Evolutionary conservation across 2,797 vertebrate genomes (phyloP), one percentile per base, ranked within the genome.

Genomic region (Sebastolobus alascanus): DNA sequence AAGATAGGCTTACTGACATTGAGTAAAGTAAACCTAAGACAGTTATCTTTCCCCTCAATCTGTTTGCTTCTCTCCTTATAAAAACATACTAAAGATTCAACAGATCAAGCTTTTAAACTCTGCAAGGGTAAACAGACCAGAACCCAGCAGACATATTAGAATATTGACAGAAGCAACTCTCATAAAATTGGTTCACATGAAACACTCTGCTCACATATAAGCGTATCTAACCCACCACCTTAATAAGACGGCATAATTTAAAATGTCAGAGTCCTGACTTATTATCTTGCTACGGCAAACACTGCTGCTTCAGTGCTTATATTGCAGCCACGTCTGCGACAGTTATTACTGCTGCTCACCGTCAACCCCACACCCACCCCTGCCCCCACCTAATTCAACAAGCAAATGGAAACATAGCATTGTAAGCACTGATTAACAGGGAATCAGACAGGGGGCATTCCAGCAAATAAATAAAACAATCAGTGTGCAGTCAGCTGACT

Each of bases 401-500:
- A 61, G 37, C 31, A 60, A 65, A 67, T 25, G 29, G 67, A 35
- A 69, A 38, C 54, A 20, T 16, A 16, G 8, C 20, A 18, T 37
- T 60, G 35, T 35, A 33, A 69, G 20, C 5, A 10, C 31, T 54
- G 67, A 70, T 71, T 71, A 61, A 71, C 12, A 61, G 22, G n/a
- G 29, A 64, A 56, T 71, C 27, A 38, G 33, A 25, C 37, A 7
- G 66, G 16, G 55, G 60, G 50, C 14, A 52, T n/a, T n/a, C 9
- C 22, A 37, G 11, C 12, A 58, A 37, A 68, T 55, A 66, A 73
- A 55, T 60, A 72, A 40, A 20, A 55, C 58, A 77, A 43, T 60
- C 72, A 58, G 70, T 7, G 4, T 75, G 66, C 33, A 66, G 60
- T 85, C 64, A 43, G 52, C 43, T 33, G 55, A 73, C 11, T 0